Percentiles rank a stretch among this genome's conserved stretches.
phyloP scores from a whole-genome alignment of 2,113 vertebrate species.

The Aspidoscelis tigris region DNA sequence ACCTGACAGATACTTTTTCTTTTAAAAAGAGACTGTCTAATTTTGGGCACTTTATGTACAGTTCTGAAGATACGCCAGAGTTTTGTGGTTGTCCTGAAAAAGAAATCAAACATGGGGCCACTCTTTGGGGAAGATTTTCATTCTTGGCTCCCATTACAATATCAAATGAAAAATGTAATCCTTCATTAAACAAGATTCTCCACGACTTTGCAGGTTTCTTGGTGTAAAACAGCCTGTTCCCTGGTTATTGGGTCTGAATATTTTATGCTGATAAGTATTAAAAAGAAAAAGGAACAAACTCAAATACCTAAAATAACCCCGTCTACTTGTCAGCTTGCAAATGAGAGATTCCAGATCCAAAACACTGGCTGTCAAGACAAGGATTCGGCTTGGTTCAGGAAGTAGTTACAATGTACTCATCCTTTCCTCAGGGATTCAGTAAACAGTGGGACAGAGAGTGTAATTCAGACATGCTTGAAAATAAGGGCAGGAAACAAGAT shows the following conservation, averaged over 20 bases:
- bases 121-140: conserved; percentile 20
- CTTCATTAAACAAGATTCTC: conserved; percentile 2
- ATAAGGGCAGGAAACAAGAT: neutral
- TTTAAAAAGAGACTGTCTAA: no score
- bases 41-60: neutral
- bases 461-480: conserved; percentile 41
- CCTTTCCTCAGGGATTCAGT: rapidly evolving
- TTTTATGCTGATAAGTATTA: neutral
- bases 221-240: neutral
- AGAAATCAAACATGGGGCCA: neutral
- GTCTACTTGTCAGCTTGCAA: neutral
- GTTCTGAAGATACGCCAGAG: neutral
- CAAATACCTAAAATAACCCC: neutral
- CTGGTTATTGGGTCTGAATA: neutral
- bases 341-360: conserved; percentile 25
- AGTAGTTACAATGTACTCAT: conserved; percentile 21
- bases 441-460: conserved; percentile 9
- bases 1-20: no score
- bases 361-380: conserved; percentile 23
- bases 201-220: conserved; percentile 7
- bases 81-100: conserved; percentile 1
- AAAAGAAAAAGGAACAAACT: neutral
- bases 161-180: neutral
- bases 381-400: conserved; percentile 2
- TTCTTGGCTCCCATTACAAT: conserved; percentile 21